Evolutionary conservation across 2,797 vertebrate species (phyloP).

Genomic region (Hafferia zeledoni): DNA sequence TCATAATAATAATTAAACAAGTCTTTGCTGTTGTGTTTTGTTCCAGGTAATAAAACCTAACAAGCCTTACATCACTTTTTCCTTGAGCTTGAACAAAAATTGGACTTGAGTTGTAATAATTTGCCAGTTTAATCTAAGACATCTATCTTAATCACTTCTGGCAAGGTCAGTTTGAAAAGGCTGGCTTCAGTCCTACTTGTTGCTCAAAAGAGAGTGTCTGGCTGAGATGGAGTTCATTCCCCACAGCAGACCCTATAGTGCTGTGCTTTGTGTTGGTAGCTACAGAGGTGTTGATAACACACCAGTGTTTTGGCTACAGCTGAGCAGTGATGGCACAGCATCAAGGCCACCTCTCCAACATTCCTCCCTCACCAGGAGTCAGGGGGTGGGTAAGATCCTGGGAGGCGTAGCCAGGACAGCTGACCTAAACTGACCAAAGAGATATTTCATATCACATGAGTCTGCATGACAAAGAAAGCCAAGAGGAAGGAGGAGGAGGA

Average conservation of each 20-base stretch:
- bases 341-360: not conserved
- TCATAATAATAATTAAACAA: not conserved
- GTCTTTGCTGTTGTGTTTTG: not conserved
- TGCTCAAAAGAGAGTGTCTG: not conserved
- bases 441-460: not conserved
- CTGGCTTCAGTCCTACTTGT: not conserved
- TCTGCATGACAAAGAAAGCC: not conserved
- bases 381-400: not conserved
- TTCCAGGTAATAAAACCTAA: not conserved
- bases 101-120: not conserved
- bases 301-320: not conserved
- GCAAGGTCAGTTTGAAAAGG: slow-evolving; percentile 19
- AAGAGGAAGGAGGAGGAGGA: not conserved
- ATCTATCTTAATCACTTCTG: not conserved
- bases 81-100: slow-evolving; percentile 6
- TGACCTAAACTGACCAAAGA: not conserved
- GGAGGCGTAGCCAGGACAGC: not conserved
- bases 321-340: not conserved
- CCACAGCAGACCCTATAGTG: not conserved
- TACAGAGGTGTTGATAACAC: not conserved
- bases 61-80: not conserved
- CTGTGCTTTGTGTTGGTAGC: not conserved
- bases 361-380: not conserved
- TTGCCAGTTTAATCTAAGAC: not conserved
- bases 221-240: not conserved